phyloP scores from a whole-genome alignment of 2,113 vertebrate genomes.

The Pseudois nayaur region DNA sequence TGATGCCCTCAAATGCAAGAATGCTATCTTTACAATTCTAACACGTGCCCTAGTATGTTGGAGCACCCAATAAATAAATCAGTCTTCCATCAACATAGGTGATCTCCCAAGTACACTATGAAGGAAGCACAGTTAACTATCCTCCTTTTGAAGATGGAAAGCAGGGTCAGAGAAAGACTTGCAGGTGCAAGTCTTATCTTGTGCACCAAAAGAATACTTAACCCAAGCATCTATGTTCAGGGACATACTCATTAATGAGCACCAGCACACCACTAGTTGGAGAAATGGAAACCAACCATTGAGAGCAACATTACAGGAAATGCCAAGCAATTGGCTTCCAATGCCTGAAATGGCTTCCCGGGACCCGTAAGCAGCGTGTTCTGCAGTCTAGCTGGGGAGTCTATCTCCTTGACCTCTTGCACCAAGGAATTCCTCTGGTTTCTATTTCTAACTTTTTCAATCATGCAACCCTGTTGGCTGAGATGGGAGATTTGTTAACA shows the following conservation, averaged over 20 bases:
- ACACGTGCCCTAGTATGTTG: background rate
- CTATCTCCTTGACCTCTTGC: constrained; percentile 63
- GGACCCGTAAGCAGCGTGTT: background rate
- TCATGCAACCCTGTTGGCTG: constrained; percentile 47
- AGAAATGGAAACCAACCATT: background rate
- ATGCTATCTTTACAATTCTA: background rate
- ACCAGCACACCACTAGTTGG: background rate
- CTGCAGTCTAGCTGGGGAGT: constrained; percentile 13
- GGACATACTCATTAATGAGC: background rate
- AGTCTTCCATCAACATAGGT: background rate
- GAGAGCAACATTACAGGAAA: background rate
- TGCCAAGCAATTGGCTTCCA: background rate
- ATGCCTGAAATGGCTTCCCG: background rate
- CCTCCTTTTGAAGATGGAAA: background rate
- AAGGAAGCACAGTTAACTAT: background rate
- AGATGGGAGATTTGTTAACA: constrained; percentile 43
- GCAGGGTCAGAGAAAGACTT: background rate
- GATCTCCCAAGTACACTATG: background rate
- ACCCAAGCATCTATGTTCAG: background rate
- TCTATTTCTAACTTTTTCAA: constrained; percentile 65
- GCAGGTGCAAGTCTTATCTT: background rate
- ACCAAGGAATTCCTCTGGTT: constrained; percentile 69
- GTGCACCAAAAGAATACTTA: background rate
- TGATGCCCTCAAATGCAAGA: background rate
- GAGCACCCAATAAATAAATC: background rate